These are phyloP conservation scores for Spea hammondii DNA, from an alignment of 2,797 vertebrate genomes.

Conservation along the genomic window DNA sequence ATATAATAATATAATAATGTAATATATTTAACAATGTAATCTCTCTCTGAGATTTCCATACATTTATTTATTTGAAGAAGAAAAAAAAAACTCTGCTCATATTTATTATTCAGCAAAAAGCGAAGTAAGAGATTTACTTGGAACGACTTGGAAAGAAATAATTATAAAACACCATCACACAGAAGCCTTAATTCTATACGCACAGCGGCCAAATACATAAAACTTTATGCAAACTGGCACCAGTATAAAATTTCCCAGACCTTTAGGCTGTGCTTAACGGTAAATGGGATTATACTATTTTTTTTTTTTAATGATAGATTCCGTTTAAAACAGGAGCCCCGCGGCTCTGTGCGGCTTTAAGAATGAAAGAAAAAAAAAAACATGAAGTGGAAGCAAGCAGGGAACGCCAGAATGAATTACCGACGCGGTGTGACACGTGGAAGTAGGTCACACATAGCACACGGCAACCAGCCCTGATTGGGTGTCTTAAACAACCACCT, in stretches of 20 bases:
- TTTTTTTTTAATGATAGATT: not conserved
- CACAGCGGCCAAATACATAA: not conserved
- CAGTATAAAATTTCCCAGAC: not conserved
- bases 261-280: not conserved
- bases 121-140: not conserved
- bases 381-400: not conserved
- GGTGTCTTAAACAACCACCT: not conserved
- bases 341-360: not conserved
- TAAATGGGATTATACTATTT: not conserved
- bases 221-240: slow-evolving; percentile 1
- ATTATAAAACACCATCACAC: not conserved
- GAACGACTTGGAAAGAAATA: not conserved
- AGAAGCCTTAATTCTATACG: not conserved
- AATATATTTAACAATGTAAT: too few relatives aligned
- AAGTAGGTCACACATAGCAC: slow-evolving; percentile 8
- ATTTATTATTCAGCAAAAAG: not conserved
- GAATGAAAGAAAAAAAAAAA: not conserved
- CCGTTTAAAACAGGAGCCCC: slow-evolving; percentile 2
- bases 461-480: not conserved
- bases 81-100: too few relatives aligned
- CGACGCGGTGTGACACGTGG: not conserved
- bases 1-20: too few relatives aligned
- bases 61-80: too few relatives aligned
- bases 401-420: slow-evolving; percentile 1
- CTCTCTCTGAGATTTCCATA: too few relatives aligned